Percentiles rank a stretch among this genome's conserved stretches.
phyloP scores from a whole-genome alignment of 2,888 invertebrate species.

The Cataglyphis cursor region DNA sequence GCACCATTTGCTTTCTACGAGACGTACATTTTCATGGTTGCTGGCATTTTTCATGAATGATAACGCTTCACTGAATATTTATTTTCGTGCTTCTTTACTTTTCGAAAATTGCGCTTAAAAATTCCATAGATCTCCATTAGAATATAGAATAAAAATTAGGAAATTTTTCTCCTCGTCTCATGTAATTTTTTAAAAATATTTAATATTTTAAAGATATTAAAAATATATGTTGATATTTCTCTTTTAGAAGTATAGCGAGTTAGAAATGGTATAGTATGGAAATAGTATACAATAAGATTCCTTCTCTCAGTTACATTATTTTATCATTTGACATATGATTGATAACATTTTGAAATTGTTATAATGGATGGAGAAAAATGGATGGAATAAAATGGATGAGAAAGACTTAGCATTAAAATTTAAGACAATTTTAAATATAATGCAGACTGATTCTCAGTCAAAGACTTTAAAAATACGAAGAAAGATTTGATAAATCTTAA shows the following conservation, averaged over 20 bases:
- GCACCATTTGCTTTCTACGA: background rate
- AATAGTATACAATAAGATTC: background rate
- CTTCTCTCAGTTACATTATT: background rate
- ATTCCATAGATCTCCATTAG: background rate
- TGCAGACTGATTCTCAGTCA: background rate
- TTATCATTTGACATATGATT: background rate
- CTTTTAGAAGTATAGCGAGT: background rate
- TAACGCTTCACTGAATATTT: background rate
- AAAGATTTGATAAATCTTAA: background rate
- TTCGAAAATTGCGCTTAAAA: constrained; percentile 20
- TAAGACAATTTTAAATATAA: background rate
- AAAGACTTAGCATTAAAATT: background rate
- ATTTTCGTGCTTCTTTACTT: constrained; percentile 1
- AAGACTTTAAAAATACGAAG: background rate
- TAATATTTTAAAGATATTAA: background rate
- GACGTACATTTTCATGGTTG: constrained; percentile 13
- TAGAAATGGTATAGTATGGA: background rate
- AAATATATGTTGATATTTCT: background rate
- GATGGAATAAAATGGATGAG: background rate
- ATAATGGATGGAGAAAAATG: background rate
- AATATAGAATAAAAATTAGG: background rate
- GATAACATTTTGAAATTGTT: background rate
- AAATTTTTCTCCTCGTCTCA: background rate
- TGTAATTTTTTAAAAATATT: background rate
- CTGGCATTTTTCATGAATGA: constrained; percentile 2